These are phyloP conservation scores for Drosophila lini DNA, from an alignment of 1,140 invertebrate species.

Conservation along the genomic window DNA sequence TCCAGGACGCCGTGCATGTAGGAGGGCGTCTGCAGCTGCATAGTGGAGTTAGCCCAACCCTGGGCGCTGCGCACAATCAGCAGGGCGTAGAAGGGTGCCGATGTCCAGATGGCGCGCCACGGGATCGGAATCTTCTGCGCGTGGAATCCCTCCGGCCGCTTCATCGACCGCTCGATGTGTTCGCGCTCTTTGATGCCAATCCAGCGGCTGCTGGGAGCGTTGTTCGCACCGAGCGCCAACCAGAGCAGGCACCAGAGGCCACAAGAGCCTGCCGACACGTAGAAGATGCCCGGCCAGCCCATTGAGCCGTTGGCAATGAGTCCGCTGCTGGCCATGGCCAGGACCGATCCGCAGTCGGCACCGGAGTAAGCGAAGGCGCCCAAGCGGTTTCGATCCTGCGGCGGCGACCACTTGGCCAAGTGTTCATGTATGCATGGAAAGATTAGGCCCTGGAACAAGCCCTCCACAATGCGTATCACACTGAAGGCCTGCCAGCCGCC, in stretches of 20 bases:
- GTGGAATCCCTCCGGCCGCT: conserved; percentile 70
- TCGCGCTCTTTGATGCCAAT: conserved; percentile 87
- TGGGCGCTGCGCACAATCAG: conserved; percentile 93
- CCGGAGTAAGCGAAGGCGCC: conserved; percentile 87
- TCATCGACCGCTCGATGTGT: conserved; percentile 86
- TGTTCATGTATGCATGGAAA: conserved; percentile 91
- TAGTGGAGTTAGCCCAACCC: conserved; percentile 97
- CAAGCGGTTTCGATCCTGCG: conserved; percentile 86
- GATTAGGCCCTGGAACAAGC: conserved; percentile 91
- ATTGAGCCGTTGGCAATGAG: conserved; percentile 86
- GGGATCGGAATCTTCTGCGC: conserved; percentile 85
- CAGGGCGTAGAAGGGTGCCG: conserved; percentile 93
- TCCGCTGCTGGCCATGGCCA: conserved; percentile 88
- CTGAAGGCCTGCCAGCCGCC: conserved; percentile 87
- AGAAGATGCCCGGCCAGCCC: conserved; percentile 93
- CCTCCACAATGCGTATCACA: conserved; percentile 89
- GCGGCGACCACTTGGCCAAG: conserved; percentile 85
- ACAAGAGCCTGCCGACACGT: conserved; percentile 88
- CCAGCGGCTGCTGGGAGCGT: conserved; percentile 87
- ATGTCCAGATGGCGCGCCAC: conserved; percentile 91
- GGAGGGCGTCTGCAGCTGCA: conserved; percentile 94
- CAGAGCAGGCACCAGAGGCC: conserved; percentile 87
- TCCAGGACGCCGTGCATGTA: conserved; percentile 87
- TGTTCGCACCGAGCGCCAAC: conserved; percentile 87
- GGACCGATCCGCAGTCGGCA: conserved; percentile 89